phyloP scores from a whole-genome alignment of 2,888 invertebrate genomes.

The Xanthia icteritia region DNA sequence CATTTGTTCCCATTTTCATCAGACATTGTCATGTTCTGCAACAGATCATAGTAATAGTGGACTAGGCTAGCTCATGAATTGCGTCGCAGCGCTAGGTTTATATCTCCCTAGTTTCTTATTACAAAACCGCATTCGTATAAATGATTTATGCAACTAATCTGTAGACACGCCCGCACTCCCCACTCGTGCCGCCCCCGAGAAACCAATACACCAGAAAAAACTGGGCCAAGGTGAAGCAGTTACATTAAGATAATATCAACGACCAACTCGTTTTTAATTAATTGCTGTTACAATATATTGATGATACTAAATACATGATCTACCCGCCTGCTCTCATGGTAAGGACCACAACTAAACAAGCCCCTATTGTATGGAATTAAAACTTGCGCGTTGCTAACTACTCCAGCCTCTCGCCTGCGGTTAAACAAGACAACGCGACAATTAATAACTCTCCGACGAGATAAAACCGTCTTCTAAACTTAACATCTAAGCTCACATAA shows the following conservation, averaged over 20 bases:
- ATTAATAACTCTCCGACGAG: constrained; percentile 45
- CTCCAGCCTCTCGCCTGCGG: constrained; percentile 28
- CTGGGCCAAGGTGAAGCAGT: constrained; percentile 20
- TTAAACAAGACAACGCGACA: constrained; percentile 44
- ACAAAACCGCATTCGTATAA: background rate
- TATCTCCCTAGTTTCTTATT: background rate
- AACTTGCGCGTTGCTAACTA: constrained; percentile 48
- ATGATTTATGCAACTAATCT: constrained; percentile 17
- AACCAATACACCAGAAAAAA: constrained; percentile 39
- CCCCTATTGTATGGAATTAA: constrained; percentile 52
- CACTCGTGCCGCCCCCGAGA: background rate
- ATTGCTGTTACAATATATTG: background rate
- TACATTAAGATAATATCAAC: constrained; percentile 1
- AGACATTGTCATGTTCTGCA: too few relatives aligned
- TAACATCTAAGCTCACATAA: constrained; percentile 29
- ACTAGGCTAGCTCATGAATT: background rate
- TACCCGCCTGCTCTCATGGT: background rate
- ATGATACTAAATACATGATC: background rate
- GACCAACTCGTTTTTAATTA: background rate
- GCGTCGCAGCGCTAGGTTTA: background rate
- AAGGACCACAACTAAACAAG: constrained; percentile 15
- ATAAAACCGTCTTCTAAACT: constrained; percentile 21
- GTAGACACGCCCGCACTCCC: background rate
- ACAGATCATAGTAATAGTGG: too few relatives aligned
- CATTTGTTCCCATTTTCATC: too few relatives aligned